phyloP scores from a whole-genome alignment of 2,113 vertebrate species.

The Datnioides undecimradiatus region DNA sequence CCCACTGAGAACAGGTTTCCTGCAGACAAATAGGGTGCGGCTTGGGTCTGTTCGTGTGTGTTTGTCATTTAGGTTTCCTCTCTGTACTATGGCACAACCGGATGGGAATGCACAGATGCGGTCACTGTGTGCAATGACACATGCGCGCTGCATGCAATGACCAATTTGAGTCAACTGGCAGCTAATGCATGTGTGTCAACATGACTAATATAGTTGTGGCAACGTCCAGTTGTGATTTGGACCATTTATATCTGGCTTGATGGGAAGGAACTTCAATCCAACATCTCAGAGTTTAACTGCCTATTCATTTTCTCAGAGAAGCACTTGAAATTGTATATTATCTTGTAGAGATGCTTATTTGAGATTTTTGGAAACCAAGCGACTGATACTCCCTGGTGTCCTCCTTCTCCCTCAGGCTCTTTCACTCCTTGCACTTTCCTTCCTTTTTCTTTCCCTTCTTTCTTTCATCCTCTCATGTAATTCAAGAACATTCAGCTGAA shows the following conservation, averaged over 20 bases:
- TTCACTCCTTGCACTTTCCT: slow-evolving; percentile 3
- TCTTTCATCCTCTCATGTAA: neutral
- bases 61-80: slow-evolving; percentile 65
- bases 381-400: slow-evolving; percentile 17
- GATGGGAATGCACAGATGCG: slow-evolving; percentile 72
- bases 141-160: slow-evolving; percentile 34
- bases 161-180: slow-evolving; percentile 46
- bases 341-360: slow-evolving; percentile 50
- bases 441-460: neutral
- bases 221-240: slow-evolving; percentile 12
- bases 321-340: slow-evolving; percentile 44
- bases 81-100: slow-evolving; percentile 46
- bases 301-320: slow-evolving; percentile 49
- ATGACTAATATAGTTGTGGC: slow-evolving; percentile 43
- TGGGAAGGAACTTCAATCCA: slow-evolving; percentile 26
- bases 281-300: slow-evolving; percentile 6
- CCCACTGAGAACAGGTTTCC: slow-evolving; percentile 74
- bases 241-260: slow-evolving; percentile 26
- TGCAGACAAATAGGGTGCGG: slow-evolving; percentile 79
- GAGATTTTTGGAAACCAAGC: slow-evolving; percentile 31
- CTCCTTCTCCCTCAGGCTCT: slow-evolving; percentile 23
- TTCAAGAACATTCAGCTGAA: slow-evolving; percentile 3
- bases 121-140: slow-evolving; percentile 58
- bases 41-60: slow-evolving; percentile 46
- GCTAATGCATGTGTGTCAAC: slow-evolving; percentile 48